Evolutionary conservation across 2,797 vertebrate genomes (phyloP), one percentile per base, ranked within the genome.

Genomic region (Denticeps clupeoides): DNA sequence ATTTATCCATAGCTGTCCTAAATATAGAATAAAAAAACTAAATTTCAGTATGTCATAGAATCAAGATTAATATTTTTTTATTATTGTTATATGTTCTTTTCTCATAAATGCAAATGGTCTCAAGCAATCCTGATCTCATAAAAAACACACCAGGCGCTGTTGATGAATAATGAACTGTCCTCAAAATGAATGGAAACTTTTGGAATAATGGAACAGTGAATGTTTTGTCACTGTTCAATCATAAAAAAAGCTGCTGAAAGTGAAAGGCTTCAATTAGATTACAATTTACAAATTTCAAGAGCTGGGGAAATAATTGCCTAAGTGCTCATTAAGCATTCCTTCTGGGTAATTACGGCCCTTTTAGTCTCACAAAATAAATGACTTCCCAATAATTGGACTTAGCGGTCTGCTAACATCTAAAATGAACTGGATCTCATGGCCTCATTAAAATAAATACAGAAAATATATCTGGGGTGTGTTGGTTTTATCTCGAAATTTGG

Each of bases 381-480:
- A 79, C 60, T 59, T 67, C 60, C 62, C 59, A 12, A 56, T 80
- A 77, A 82, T 80, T 75, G 70, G 71, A 75, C 72, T 67, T 61
- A 80, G 74, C 72, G 71, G 69, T 59, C 64, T 59, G 68, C 47
- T 58, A 53, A 66, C 63, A 61, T 45, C 67, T 9, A 63, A 71
- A 72, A 80, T 77, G 71, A 78, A 82, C 67, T 76, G 75, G 64
- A 63, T 73, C 69, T 73, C 68, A 73, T 62, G 41, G 59, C 54
- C 70, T 81, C 79, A 78, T 81, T 80, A 76, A 78, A 81, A 82
- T 68, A 74, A 82, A 81, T 70, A 74, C 68, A 65, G 62, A 67
- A 70, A 72, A 70, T 68, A 70, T 74, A 74, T 73, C 67, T 69
- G 59, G 58, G 26, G 52, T 24, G 19, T 71, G 62, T 64, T 49